A percentile compares a stretch with the other conserved stretches of the same genome.
phyloP scores from a whole-genome alignment of 2,113 vertebrate species.

The Madoqua kirkii region DNA sequence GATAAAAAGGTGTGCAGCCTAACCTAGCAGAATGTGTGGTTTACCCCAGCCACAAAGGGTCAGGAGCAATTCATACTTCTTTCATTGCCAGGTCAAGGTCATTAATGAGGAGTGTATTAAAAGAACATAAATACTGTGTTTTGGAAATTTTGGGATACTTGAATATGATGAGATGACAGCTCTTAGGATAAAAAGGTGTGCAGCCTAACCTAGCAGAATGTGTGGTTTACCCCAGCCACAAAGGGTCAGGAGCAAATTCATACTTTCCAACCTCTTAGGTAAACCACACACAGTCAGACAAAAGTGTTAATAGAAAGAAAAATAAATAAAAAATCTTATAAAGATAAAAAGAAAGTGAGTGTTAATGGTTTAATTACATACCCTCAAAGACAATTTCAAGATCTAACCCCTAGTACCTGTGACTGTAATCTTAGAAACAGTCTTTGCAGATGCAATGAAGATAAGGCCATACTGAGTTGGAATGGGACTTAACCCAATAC shows the following conservation, averaged over 20 bases:
- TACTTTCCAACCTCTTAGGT: background rate
- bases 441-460: background rate
- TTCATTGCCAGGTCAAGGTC: too few species aligned
- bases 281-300: background rate
- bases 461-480: background rate
- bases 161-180: too few species aligned
- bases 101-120: too few species aligned
- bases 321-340: background rate
- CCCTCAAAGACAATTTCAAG: background rate
- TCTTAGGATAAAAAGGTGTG: too few species aligned
- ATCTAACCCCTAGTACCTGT: background rate
- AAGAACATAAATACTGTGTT: too few species aligned
- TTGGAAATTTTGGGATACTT: too few species aligned
- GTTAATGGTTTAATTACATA: background rate
- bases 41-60: background rate
- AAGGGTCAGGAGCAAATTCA: background rate
- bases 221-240: background rate
- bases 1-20: background rate
- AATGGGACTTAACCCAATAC: background rate
- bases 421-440: background rate
- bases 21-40: background rate
- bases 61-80: too few species aligned
- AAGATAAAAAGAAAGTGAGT: background rate
- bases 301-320: background rate
- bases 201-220: background rate